Conservation (phyloP, 2,797 vertebrate genomes). For the Rhabdomys pumilio region DNA sequence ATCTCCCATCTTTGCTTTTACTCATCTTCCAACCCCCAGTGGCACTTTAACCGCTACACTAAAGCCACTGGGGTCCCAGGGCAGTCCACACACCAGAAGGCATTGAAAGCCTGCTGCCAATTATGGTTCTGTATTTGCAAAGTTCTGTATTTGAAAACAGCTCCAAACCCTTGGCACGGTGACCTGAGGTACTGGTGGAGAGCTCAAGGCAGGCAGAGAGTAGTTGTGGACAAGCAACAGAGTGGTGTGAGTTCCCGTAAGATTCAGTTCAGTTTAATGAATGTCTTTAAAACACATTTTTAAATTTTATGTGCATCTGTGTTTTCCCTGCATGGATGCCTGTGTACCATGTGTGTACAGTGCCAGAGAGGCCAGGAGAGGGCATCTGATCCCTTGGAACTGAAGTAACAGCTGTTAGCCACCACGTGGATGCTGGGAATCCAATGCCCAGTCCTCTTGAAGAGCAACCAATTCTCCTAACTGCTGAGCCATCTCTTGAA, state of each 20-base stretch:
- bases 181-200: neutral
- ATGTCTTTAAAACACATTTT: neutral
- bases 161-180: neutral
- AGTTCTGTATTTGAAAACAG: neutral
- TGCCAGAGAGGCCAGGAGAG: neutral
- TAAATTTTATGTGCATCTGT: neutral
- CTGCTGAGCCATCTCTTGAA: neutral
- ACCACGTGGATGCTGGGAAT: neutral
- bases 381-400: too few relatives aligned
- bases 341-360: neutral
- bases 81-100: neutral
- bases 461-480: neutral
- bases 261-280: slow-evolving; percentile 13
- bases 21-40: neutral
- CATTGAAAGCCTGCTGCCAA: neutral
- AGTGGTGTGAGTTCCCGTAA: neutral
- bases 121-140: neutral
- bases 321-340: neutral
- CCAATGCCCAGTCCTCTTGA: neutral
- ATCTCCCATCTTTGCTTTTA: neutral
- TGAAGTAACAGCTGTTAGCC: neutral
- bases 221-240: neutral
- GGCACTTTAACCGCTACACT: neutral
- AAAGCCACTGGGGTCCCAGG: neutral
- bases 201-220: neutral